A percentile compares a stretch with the other conserved stretches of the same genome.
Conservation (phyloP, 2,113 vertebrate genomes). For the Rhinoptilus africanus region DNA sequence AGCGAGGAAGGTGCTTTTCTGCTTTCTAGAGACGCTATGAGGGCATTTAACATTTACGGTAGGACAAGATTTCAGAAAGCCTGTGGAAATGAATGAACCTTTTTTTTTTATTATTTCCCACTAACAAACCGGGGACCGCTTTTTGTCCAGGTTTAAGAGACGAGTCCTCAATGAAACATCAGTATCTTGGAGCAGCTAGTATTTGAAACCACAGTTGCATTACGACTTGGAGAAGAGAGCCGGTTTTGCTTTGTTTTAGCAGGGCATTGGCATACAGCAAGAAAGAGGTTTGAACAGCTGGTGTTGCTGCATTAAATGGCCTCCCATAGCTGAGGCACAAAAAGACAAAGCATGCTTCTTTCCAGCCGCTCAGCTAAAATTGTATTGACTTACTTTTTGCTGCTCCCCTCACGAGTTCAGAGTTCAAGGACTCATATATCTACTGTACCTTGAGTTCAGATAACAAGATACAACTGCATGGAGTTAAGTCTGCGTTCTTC, state of each 20-base stretch:
- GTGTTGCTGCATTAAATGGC: not conserved
- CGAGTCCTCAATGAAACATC: fast-evolving
- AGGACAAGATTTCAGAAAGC: constrained; percentile 1
- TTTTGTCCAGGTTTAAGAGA: not conserved
- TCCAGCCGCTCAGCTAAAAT: constrained; percentile 17
- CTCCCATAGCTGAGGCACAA: constrained; percentile 8
- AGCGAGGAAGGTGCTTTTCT: not conserved
- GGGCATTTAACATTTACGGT: not conserved
- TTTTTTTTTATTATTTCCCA: not conserved
- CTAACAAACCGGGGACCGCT: not conserved
- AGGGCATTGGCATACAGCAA: not conserved
- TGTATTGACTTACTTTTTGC: constrained; percentile 13
- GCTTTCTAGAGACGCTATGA: not conserved
- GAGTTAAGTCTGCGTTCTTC: not conserved
- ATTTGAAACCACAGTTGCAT: not conserved
- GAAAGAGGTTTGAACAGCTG: constrained; percentile 5
- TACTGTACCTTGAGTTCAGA: constrained; percentile 25
- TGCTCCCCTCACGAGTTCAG: not conserved
- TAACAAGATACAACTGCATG: not conserved
- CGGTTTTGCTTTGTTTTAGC: constrained; percentile 30
- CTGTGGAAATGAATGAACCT: not conserved
- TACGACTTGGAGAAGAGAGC: not conserved
- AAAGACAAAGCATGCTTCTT: constrained; percentile 26
- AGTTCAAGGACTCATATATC: constrained; percentile 21
- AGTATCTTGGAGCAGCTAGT: not conserved